phyloP scores from a whole-genome alignment of 92 coral and sea anemone genomes.

The Bergia puertoricense region DNA sequence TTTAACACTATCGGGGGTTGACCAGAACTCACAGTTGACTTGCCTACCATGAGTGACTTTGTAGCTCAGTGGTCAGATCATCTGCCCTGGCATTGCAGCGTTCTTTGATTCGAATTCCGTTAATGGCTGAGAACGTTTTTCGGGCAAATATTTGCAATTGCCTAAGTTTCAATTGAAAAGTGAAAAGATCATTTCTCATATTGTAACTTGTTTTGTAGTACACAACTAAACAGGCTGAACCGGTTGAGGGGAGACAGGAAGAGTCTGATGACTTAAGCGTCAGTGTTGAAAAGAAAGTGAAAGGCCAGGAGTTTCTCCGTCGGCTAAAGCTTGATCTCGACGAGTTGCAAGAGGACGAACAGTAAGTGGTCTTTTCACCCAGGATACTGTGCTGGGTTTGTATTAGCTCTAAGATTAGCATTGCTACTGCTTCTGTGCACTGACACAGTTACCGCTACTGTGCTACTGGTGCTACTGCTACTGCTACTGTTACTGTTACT shows the following conservation, averaged over 20 bases:
- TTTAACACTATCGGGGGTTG: no score
- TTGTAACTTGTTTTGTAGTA: conserved; percentile 17
- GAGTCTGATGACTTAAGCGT: conserved; percentile 36
- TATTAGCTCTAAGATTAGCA: neutral
- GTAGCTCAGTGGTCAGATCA: no score
- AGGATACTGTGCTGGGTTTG: neutral
- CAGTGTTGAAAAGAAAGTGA: conserved; percentile 58
- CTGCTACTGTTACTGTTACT: no score
- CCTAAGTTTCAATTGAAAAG: neutral
- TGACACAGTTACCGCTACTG: no score
- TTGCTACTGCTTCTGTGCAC: neutral
- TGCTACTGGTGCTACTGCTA: neutral
- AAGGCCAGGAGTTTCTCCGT: conserved; percentile 86
- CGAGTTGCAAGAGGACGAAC: conserved; percentile 57
- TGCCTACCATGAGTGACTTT: no score
- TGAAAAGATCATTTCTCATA: neutral
- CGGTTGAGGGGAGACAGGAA: conserved; percentile 26
- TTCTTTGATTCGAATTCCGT: no score
- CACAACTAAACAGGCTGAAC: conserved; percentile 11
- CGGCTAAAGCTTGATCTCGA: conserved; percentile 69
- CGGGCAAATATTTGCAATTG: neutral
- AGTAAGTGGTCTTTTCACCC: conserved; percentile 46
- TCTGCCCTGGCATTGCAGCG: no score
- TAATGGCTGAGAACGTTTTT: no score
- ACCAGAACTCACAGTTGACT: no score